phyloP scores from a whole-genome alignment of 2,888 invertebrate genomes.

The Acheta domesticus region DNA sequence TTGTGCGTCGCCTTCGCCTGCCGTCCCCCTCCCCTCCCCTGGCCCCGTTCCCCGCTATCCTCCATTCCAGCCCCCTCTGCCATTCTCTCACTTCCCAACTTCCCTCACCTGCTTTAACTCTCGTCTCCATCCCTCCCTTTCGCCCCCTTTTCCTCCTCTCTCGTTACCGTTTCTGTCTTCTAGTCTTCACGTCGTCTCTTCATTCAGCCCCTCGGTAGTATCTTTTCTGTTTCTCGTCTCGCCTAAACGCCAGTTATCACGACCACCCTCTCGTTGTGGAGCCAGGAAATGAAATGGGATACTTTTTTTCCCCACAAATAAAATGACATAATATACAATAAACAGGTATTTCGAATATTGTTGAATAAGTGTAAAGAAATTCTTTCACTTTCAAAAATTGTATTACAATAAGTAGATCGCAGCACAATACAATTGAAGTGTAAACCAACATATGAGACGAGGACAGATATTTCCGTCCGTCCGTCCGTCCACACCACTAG shows the following conservation, averaged over 20 bases:
- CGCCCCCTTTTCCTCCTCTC: neutral
- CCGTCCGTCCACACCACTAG: too few relatives aligned
- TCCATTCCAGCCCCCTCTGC: neutral
- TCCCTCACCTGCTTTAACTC: neutral
- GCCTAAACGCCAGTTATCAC: constrained; percentile 36
- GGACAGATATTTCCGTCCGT: too few relatives aligned
- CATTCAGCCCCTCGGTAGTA: neutral
- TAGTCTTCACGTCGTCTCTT: neutral
- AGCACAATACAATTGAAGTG: too few relatives aligned
- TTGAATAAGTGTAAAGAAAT: too few relatives aligned
- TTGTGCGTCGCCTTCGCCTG: neutral
- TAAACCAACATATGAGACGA: too few relatives aligned
- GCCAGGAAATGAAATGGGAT: too few relatives aligned
- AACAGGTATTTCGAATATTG: too few relatives aligned
- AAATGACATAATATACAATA: too few relatives aligned
- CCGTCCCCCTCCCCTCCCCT: neutral
- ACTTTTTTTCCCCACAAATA: too few relatives aligned
- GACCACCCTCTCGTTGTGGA: too few relatives aligned
- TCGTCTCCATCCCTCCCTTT: neutral
- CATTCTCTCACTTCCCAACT: neutral
- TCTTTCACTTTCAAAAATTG: too few relatives aligned
- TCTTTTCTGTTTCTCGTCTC: neutral
- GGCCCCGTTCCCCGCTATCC: neutral
- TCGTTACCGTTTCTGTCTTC: neutral
- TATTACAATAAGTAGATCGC: too few relatives aligned